phyloP scores from a whole-genome alignment of 2,888 invertebrate genomes.

The Drosophila austrosaltans region DNA sequence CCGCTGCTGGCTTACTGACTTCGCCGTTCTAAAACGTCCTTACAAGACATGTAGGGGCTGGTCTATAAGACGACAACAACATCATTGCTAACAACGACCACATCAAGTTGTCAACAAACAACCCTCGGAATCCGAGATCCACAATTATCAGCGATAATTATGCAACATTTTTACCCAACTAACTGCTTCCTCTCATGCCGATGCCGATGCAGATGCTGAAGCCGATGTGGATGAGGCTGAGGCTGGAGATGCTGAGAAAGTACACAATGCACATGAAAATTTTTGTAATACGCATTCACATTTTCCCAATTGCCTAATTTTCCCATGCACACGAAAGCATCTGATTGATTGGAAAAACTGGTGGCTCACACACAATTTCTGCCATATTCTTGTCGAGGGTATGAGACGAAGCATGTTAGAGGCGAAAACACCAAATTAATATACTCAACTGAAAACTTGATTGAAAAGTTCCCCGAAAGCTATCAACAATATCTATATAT shows the following conservation, averaged over 20 bases:
- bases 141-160: constrained; percentile 75
- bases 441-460: neutral
- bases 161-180: constrained; percentile 60
- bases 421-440: neutral
- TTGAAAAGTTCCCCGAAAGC: too few relatives aligned
- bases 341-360: constrained; percentile 77
- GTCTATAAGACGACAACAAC: constrained; percentile 62
- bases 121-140: constrained; percentile 50
- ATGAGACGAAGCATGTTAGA: neutral
- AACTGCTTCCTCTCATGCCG: constrained; percentile 19
- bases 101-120: constrained; percentile 70
- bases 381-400: neutral
- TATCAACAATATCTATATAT: too few relatives aligned
- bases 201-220: neutral
- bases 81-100: constrained; percentile 39
- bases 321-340: constrained; percentile 52
- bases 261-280: constrained; percentile 45
- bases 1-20: constrained; percentile 75
- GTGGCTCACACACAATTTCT: neutral
- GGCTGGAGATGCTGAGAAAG: constrained; percentile 31
- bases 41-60: constrained; percentile 60
- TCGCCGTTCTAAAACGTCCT: constrained; percentile 36
- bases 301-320: constrained; percentile 79
- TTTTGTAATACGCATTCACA: constrained; percentile 38
- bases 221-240: neutral